Evolutionary conservation across 2,888 invertebrate genomes (phyloP), one percentile per base, ranked within the genome.

Genomic region (Leucania comma): DNA sequence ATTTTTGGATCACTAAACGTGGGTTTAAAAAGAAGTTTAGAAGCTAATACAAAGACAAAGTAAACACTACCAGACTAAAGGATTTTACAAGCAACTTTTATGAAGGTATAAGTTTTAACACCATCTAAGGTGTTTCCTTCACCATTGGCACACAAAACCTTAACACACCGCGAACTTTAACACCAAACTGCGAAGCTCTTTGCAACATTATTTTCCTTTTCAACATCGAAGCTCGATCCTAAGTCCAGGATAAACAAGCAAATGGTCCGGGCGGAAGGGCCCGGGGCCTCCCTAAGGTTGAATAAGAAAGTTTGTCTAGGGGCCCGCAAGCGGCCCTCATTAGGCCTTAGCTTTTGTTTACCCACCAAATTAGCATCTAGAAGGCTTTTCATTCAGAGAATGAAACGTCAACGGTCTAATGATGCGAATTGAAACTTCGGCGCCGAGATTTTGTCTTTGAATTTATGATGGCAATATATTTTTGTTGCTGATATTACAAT

Each of bases 311-410:
- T 96, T 95, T 93, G 92, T 91, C 91, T 90, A 88, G 88, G 88
- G 89, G 87, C 92, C 91, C 92, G 89, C 90, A 88, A 92, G 89
- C 86, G 84, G 82, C 92, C 93, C 94, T 95, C 95, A 95, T 95
- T 95, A 95, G 94, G 91, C 91, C 90, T 90, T 90, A 89, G 90
- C 92, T 93, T 93, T 95, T 95, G 94, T 95, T 96, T 95, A 93
- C 92, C 92, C 91, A 91, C 92, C 88, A 93, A 95, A 95, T 96
- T 95, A 95, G 93, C 94, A 94, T 93, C 92, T 90, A 91, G 91
- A 91, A 92, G 91, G 92, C 90, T 89, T 91, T 91, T 89, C 89
- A 91, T 90, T 89, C 89, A 85, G 79, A 85, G 86, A 88, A 88
- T 85, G 88, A 86, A 88, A 86, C 88, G 90, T 85, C 89, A 91